Base-by-base conservation (phyloP, 2,113 vertebrate genomes). In the Recurvirostra avosetta region DNA sequence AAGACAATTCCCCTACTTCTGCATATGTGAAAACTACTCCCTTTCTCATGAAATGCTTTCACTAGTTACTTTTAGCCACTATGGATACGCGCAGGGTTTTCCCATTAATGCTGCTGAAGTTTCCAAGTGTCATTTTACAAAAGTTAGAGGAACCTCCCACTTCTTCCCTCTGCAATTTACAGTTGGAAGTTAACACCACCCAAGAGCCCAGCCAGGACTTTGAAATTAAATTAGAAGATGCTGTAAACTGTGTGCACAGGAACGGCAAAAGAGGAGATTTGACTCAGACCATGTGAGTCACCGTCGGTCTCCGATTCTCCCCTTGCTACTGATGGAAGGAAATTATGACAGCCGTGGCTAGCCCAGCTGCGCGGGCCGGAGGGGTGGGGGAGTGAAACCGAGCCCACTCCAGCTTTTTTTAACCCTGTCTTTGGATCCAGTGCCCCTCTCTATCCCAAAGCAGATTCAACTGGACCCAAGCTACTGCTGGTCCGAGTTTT, bases 271-370 rank as follows among this genome's bases (percentile, higher is more conserved):
- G 55, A 89, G 43, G 17, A 43, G 92, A 5, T 38, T 52, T 92
- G 90, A 53, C 91, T 87, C 96, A 84, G 89, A 55, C 27, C 43
- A 10, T 29, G 76, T 94, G 97, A 97, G 87, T 96, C 96, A 95
- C 52, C 2, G 32, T 53, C 3, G 12, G 40, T 90, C 92, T 84
- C 85, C 3, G 0, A 53, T 36, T 55, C 84, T 82, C 74, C 76
- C 58, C 62, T 47, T 40, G 74, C 58, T 72, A 15, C 58, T 15
- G 29, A 14, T 30, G 63, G 29, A 88, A 79, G 94, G 95, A 95
- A 95, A 95, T 27, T 75, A 0, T 79, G 87, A 86, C 78, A 62
- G 55, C 58, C 2, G 0, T 2, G 36, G 30, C 62, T 41, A 45
- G 50, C 76, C 43, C 90, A 83, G 86, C 88, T 82, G 88, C 6